These are phyloP conservation scores for Bothrops jararaca DNA, from an alignment of 2,113 vertebrate species.

Conservation along the genomic window DNA sequence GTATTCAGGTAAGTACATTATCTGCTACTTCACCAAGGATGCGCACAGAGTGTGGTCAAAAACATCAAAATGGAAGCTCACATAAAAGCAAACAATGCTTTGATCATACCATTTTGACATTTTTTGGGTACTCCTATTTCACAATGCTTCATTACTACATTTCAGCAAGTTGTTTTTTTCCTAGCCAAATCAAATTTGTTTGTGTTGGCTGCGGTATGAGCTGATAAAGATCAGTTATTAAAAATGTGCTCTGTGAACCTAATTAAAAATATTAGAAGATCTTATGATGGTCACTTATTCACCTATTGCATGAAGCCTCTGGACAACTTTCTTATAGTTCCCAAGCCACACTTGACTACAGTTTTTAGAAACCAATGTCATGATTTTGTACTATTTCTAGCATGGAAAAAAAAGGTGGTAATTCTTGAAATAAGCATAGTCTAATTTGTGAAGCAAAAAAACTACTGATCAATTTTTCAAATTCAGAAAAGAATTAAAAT, in stretches of 20 bases:
- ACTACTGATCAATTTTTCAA: not conserved
- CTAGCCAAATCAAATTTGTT: not conserved
- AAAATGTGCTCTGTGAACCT: not conserved
- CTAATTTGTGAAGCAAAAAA: not conserved
- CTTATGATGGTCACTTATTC: not conserved
- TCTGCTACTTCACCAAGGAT: not conserved
- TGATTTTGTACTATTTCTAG: not conserved
- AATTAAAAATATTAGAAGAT: not conserved
- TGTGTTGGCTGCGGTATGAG: not conserved
- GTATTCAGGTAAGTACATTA: conserved; percentile 81
- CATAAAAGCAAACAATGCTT: not conserved
- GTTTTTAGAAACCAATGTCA: not conserved
- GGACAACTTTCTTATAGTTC: not conserved
- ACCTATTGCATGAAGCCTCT: not conserved
- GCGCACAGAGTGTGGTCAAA: not conserved
- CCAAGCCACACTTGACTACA: not conserved
- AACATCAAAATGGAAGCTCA: not conserved
- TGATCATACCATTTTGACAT: not conserved
- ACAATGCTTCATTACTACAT: not conserved
- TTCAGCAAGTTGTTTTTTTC: not conserved
- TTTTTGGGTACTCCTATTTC: not conserved
- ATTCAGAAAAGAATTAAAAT: not conserved
- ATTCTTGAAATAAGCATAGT: not conserved
- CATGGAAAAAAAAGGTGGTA: not conserved
- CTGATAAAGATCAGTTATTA: not conserved